These are phyloP conservation scores for Pollimyrus isidori DNA, from an alignment of 2,113 vertebrate genomes.

Conservation along the genomic window DNA sequence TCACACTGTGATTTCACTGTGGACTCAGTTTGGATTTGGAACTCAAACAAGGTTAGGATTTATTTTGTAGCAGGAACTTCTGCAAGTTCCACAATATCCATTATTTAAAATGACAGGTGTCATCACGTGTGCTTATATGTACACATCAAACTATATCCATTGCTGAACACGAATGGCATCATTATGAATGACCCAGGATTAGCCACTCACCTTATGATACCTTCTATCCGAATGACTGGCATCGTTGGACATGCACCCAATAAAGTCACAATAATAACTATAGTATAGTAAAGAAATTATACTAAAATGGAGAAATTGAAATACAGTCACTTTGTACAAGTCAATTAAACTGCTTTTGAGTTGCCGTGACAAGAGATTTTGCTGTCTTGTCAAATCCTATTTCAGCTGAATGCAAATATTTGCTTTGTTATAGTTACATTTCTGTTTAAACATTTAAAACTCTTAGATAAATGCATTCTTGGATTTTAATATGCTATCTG, in stretches of 20 bases:
- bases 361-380: background rate
- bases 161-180: background rate
- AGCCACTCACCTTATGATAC: background rate
- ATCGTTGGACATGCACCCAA: background rate
- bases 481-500: background rate
- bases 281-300: background rate
- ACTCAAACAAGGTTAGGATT: background rate
- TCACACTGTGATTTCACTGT: background rate
- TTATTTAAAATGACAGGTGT: background rate
- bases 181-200: background rate
- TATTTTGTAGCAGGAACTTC: background rate
- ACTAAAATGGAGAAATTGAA: background rate
- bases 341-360: background rate
- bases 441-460: background rate
- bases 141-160: background rate
- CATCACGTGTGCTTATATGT: background rate
- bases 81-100: background rate
- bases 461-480: background rate
- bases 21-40: background rate
- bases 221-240: background rate
- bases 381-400: background rate
- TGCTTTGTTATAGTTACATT: background rate
- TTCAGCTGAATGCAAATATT: background rate
- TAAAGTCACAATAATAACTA: background rate
- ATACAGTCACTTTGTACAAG: background rate